Percentiles rank a stretch among this genome's conserved stretches.
phyloP scores from a whole-genome alignment of 2,888 invertebrate species.

The Epinotia nisella region DNA sequence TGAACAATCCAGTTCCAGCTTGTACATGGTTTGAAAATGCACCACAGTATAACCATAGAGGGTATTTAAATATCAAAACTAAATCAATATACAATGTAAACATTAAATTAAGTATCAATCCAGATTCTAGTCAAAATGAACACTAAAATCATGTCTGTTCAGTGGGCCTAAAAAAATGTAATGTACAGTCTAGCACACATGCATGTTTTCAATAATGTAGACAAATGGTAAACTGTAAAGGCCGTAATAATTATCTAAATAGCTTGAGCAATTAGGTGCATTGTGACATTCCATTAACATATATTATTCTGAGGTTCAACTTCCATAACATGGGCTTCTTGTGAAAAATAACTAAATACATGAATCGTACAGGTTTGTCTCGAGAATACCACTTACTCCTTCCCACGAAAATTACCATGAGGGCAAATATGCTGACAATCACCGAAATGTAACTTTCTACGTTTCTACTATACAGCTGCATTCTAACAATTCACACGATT shows the following conservation, averaged over 20 bases:
- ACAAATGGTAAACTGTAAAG: conserved; percentile 3
- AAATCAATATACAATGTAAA: no score
- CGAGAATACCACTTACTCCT: neutral
- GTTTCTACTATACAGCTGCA: conserved; percentile 37
- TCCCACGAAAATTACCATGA: conserved; percentile 37
- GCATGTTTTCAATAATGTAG: conserved; percentile 1
- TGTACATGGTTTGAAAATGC: neutral
- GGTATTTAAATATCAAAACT: neutral
- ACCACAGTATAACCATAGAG: neutral
- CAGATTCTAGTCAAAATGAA: neutral
- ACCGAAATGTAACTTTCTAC: conserved; percentile 36
- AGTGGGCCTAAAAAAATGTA: neutral
- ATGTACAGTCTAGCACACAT: neutral
- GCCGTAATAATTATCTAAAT: conserved; percentile 24
- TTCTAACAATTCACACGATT: conserved; percentile 20
- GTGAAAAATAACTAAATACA: conserved; percentile 2
- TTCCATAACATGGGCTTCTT: conserved; percentile 15
- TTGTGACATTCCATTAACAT: conserved; percentile 23
- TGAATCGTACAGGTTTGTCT: neutral
- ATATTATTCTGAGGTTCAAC: neutral
- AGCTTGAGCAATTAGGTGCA: conserved; percentile 27
- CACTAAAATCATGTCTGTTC: neutral
- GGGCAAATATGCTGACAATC: conserved; percentile 24
- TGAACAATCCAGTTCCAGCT: neutral
- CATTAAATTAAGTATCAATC: neutral